phyloP scores from a whole-genome alignment of 2,113 vertebrate genomes.

The Hemicordylus capensis region DNA sequence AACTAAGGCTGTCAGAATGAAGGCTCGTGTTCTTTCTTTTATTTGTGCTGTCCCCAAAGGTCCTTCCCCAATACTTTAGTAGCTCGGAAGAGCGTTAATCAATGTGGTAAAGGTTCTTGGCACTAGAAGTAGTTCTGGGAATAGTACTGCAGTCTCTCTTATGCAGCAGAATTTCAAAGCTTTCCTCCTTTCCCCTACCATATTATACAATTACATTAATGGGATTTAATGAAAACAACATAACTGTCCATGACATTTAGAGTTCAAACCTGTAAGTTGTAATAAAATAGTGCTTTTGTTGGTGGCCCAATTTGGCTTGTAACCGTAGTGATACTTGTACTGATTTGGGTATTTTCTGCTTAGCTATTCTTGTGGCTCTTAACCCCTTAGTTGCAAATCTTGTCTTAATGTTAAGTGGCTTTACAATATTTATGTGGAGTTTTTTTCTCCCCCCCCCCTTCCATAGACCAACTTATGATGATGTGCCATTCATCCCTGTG shows the following conservation, averaged over 20 bases:
- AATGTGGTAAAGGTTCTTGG: slow-evolving; percentile 21
- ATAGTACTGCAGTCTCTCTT: not conserved
- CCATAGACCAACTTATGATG: slow-evolving; percentile 82
- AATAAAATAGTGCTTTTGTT: not conserved
- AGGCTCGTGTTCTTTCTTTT: not conserved
- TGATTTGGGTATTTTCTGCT: not conserved
- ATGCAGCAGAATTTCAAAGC: not conserved
- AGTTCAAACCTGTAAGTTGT: not conserved
- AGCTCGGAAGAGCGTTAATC: not conserved
- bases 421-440: slow-evolving; percentile 36
- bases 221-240: not conserved
- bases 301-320: not conserved
- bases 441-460: not conserved
- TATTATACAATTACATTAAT: not conserved
- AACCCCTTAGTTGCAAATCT: not conserved
- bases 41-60: not conserved
- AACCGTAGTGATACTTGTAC: not conserved
- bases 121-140: not conserved
- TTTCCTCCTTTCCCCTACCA: not conserved
- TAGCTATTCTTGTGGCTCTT: slow-evolving; percentile 17
- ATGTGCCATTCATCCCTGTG: slow-evolving; percentile 77
- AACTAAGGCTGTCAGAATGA: not conserved
- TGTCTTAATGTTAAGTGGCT: slow-evolving; percentile 14
- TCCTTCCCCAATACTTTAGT: not conserved
- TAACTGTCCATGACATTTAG: not conserved